phyloP scores from a whole-genome alignment of 2,113 vertebrate species.

The Heptranchias perlo region DNA sequence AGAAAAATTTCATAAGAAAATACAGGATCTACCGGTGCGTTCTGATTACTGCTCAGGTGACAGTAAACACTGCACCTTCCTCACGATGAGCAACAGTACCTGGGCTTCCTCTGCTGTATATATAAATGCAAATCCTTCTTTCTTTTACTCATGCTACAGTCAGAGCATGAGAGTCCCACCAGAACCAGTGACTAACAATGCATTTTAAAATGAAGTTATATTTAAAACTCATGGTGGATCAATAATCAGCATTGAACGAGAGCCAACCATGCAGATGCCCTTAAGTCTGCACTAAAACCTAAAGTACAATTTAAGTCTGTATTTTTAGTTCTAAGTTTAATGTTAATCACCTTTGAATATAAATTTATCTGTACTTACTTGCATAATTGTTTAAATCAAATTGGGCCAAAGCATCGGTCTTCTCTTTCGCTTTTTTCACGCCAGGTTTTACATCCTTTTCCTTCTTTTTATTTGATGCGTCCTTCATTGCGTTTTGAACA shows the following conservation, averaged over 20 bases:
- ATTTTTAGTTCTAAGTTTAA: background rate
- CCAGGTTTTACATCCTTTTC: slow-evolving; percentile 73
- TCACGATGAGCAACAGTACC: background rate
- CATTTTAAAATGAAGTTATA: background rate
- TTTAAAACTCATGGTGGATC: background rate
- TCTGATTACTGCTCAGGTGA: background rate
- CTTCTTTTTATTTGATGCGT: slow-evolving; percentile 62
- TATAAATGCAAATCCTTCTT: background rate
- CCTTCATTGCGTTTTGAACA: slow-evolving; percentile 54
- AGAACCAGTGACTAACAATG: too few species aligned
- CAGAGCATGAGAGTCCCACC: background rate
- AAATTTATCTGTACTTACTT: slow-evolving; percentile 62
- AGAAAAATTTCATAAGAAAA: background rate
- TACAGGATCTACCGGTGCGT: background rate
- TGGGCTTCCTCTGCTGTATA: background rate
- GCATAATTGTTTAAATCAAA: slow-evolving; percentile 80
- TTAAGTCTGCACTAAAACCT: background rate
- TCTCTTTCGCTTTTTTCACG: slow-evolving; percentile 62
- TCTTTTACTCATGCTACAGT: background rate
- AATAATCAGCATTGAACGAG: background rate
- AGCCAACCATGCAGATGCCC: background rate
- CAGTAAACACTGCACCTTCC: too few species aligned
- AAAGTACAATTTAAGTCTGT: background rate
- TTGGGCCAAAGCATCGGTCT: slow-evolving; percentile 69
- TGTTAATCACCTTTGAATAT: background rate